Percentiles rank a stretch among this genome's conserved stretches.
Conservation (phyloP, 2,888 invertebrate genomes). For the Parascotia fuliginaria region DNA sequence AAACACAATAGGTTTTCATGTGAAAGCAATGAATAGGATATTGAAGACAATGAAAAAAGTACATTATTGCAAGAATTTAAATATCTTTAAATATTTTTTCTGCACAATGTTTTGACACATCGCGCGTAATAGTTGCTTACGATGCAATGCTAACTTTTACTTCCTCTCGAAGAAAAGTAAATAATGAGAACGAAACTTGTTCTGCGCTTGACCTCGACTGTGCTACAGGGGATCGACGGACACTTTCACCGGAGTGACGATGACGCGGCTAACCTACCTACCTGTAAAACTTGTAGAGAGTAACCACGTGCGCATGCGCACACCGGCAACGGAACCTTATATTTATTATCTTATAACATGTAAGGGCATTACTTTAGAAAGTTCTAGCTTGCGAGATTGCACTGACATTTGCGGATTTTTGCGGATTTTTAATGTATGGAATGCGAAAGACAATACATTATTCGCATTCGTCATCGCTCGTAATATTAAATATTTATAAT, state of each 20-base stretch:
- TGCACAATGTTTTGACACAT: constrained; percentile 18
- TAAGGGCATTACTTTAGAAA: not conserved
- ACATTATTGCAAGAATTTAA: constrained; percentile 3
- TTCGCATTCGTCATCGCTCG: no score
- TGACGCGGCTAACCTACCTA: constrained; percentile 37
- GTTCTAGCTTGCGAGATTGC: not conserved
- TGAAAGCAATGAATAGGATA: constrained; percentile 12
- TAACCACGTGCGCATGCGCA: constrained; percentile 1
- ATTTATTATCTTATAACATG: not conserved
- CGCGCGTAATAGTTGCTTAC: constrained; percentile 20
- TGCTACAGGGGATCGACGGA: constrained; percentile 55
- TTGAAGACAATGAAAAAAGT: constrained; percentile 7
- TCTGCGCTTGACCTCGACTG: constrained; percentile 70
- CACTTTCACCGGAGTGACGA: constrained; percentile 66
- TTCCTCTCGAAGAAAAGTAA: constrained; percentile 66
- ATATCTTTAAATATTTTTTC: not conserved
- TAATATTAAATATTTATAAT: no score
- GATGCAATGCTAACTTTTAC: constrained; percentile 64
- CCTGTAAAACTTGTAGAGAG: constrained; percentile 18
- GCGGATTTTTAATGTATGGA: no score
- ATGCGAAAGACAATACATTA: no score
- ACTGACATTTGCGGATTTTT: no score
- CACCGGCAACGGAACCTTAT: not conserved
- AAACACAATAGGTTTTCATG: constrained; percentile 19
- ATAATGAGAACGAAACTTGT: constrained; percentile 70